Evolutionary conservation across 2,888 invertebrate genomes (phyloP).

Genomic region (Parelbella ahira): DNA sequence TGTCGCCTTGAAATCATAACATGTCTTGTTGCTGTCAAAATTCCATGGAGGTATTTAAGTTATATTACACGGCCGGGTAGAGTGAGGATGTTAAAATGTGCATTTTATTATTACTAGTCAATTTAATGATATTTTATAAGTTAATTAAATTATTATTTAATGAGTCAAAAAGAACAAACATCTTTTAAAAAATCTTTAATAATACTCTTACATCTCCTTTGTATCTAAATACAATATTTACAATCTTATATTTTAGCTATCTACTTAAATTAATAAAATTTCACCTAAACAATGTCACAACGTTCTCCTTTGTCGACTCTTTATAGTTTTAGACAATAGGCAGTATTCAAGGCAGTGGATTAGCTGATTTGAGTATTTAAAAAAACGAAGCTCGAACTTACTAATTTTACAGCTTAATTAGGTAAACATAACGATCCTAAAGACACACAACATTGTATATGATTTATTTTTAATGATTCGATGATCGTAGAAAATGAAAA

Average conservation of each 20-base stretch:
- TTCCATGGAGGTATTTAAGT: no score
- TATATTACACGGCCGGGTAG: no score
- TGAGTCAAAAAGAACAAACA: slow-evolving; percentile 15
- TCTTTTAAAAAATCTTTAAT: slow-evolving; percentile 64
- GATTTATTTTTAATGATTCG: no score
- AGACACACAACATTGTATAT: slow-evolving; percentile 55
- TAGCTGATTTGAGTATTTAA: slow-evolving; percentile 63
- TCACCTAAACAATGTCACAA: slow-evolving; percentile 54
- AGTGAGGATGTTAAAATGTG: no score
- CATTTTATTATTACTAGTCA: no score
- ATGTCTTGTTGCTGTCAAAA: no score
- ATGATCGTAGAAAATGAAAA: no score
- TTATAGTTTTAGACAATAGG: slow-evolving; percentile 27
- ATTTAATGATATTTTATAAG: no score
- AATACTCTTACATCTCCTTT: slow-evolving; percentile 70
- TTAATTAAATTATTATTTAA: no score
- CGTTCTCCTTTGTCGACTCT: slow-evolving; percentile 40
- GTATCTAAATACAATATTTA: slow-evolving; percentile 79
- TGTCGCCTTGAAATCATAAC: no score
- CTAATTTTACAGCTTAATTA: slow-evolving; percentile 42
- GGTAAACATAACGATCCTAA: slow-evolving; percentile 54
- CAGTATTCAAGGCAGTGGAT: slow-evolving; percentile 40
- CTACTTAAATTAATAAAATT: slow-evolving; percentile 43
- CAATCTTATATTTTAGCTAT: slow-evolving; percentile 50
- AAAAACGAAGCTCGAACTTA: slow-evolving; percentile 40